Percentiles rank a stretch among this genome's conserved stretches.
Evolutionary conservation across 2,113 vertebrate genomes (phyloP).

Genomic region (Acrocephalus kingi): DNA sequence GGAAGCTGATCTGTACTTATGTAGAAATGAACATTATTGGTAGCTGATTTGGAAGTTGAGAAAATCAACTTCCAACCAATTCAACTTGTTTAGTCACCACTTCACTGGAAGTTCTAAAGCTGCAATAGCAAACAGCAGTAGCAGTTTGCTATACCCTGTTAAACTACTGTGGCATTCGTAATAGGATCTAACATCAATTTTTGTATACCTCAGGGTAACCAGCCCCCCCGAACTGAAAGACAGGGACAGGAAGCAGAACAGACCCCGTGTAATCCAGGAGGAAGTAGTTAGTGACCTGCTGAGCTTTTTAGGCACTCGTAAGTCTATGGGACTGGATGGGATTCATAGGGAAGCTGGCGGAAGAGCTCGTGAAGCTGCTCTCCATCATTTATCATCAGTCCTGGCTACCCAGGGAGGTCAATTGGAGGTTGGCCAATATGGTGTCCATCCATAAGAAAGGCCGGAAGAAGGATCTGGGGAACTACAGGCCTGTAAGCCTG

Average conservation of each 20-base stretch:
- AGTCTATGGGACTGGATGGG: too few species aligned
- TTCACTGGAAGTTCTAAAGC: neutral
- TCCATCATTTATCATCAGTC: neutral
- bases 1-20: neutral
- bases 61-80: neutral
- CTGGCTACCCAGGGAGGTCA: rapidly evolving
- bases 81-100: neutral
- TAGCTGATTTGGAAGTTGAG: neutral
- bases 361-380: neutral
- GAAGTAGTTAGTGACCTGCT: neutral
- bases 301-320: neutral
- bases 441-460: rapidly evolving
- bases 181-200: neutral
- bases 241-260: neutral
- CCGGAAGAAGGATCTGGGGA: neutral
- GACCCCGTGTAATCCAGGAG: neutral
- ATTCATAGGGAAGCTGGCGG: neutral
- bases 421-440: neutral
- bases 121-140: neutral
- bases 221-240: neutral
- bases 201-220: neutral
- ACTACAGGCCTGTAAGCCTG: neutral
- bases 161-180: neutral
- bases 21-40: neutral
- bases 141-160: neutral